Evolutionary conservation across 2,797 vertebrate genomes (phyloP).

Genomic region (Iguana delicatissima): DNA sequence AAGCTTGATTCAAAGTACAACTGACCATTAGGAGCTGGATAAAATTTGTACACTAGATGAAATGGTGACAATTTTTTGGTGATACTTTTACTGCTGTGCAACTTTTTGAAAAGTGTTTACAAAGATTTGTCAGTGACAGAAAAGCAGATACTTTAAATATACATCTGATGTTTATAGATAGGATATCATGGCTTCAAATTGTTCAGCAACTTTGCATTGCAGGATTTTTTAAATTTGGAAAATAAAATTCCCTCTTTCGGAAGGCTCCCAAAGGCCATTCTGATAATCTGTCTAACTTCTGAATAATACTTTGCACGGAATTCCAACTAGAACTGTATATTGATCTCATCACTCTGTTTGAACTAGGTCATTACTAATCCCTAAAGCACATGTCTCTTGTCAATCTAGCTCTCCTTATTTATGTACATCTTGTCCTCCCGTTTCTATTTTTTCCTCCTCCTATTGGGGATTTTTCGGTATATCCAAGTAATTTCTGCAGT

Average conservation of each 20-base stretch:
- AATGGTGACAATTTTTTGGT: not conserved
- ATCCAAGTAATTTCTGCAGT: not conserved
- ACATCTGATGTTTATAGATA: not conserved
- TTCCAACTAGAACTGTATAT: conserved; percentile 8
- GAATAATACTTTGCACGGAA: not conserved
- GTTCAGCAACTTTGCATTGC: not conserved
- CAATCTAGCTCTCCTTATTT: conserved; percentile 20
- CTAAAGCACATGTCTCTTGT: conserved; percentile 5
- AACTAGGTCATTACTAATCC: conserved; percentile 33
- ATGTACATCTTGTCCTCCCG: conserved; percentile 12
- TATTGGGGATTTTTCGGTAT: not conserved
- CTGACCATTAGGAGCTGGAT: not conserved
- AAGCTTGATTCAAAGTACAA: not conserved
- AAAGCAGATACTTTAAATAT: not conserved
- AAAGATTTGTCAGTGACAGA: not conserved
- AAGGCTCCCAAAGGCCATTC: not conserved
- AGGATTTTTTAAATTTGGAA: not conserved
- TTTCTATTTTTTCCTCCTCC: not conserved
- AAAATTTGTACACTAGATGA: not conserved
- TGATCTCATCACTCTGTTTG: conserved; percentile 27
- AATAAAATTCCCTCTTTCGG: not conserved
- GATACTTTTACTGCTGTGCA: not conserved
- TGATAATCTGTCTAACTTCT: conserved; percentile 12
- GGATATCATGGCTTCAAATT: not conserved
- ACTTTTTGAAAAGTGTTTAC: not conserved